These are phyloP conservation scores for Drosophila suzukii DNA, from an alignment of 1,140 invertebrate genomes.

Conservation along the genomic window DNA sequence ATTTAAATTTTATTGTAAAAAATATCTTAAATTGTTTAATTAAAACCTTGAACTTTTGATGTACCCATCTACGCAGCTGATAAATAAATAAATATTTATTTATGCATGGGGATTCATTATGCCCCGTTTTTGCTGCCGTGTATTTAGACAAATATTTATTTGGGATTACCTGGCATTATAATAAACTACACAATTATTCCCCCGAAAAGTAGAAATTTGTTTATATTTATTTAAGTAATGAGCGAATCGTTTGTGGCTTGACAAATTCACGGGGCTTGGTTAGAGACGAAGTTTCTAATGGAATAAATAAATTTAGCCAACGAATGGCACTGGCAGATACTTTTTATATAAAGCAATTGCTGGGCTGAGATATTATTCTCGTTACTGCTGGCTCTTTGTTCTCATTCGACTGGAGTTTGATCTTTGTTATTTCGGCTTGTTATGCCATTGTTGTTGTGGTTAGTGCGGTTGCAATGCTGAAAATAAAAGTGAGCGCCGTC, in stretches of 20 bases:
- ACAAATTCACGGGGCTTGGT: constrained; percentile 4
- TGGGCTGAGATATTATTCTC: constrained; percentile 17
- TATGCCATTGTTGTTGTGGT: constrained; percentile 57
- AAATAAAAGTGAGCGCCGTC: constrained; percentile 72
- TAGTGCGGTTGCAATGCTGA: constrained; percentile 64
- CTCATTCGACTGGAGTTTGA: constrained; percentile 53
- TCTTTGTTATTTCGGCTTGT: constrained; percentile 71
- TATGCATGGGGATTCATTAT: background rate
- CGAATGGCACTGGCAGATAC: constrained; percentile 21
- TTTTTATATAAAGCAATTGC: constrained; percentile 13
- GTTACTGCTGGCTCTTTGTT: constrained; percentile 38
- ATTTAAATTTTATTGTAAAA: background rate
- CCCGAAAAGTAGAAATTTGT: constrained; percentile 10
- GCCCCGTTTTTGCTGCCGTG: background rate
- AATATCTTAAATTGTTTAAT: background rate
- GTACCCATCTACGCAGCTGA: too few relatives aligned
- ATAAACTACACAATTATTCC: constrained; percentile 28
- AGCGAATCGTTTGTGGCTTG: constrained; percentile 17
- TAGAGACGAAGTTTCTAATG: constrained; percentile 17
- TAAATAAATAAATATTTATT: constrained; percentile 9
- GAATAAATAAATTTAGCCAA: constrained; percentile 20
- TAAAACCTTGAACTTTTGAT: constrained; percentile 8
- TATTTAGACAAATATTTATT: constrained; percentile 24
- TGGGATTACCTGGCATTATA: constrained; percentile 12
- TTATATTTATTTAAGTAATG: constrained; percentile 47